A percentile compares a stretch with the other conserved stretches of the same genome.
Evolutionary conservation across 2,113 vertebrate genomes (phyloP).

Genomic region (Sinocyclocheilus maitianheensis): DNA sequence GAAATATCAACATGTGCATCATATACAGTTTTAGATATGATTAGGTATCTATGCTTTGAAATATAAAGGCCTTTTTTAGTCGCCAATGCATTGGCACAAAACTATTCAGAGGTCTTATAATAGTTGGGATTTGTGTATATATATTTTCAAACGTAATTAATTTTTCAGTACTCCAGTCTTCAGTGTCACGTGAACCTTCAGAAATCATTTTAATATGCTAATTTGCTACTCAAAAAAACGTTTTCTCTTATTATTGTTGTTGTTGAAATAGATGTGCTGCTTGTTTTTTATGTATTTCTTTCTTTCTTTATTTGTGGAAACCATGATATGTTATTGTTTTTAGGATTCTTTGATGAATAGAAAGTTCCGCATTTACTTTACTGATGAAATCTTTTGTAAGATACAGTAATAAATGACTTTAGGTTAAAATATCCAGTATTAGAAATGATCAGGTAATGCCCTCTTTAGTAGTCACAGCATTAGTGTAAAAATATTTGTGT

Average conservation of each 20-base stretch:
- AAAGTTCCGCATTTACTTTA: no score
- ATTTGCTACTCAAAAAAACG: no score
- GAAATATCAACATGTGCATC: neutral
- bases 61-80: slow-evolving; percentile 55
- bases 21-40: neutral
- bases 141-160: no score
- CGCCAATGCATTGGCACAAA: slow-evolving; percentile 24
- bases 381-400: no score
- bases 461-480: neutral
- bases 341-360: no score
- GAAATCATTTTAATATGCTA: neutral
- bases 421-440: neutral
- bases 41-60: neutral
- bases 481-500: neutral
- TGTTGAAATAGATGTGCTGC: no score
- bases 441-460: neutral
- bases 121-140: slow-evolving; percentile 40
- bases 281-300: no score
- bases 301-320: no score
- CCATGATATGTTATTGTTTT: no score
- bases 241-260: no score
- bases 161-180: no score
- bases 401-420: no score
- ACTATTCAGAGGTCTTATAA: slow-evolving; percentile 38
- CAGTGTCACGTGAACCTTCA: neutral